A percentile compares a stretch with the other conserved stretches of the same genome.
phyloP scores from a whole-genome alignment of 2,113 vertebrate genomes.

The Vulpes lagopus region DNA sequence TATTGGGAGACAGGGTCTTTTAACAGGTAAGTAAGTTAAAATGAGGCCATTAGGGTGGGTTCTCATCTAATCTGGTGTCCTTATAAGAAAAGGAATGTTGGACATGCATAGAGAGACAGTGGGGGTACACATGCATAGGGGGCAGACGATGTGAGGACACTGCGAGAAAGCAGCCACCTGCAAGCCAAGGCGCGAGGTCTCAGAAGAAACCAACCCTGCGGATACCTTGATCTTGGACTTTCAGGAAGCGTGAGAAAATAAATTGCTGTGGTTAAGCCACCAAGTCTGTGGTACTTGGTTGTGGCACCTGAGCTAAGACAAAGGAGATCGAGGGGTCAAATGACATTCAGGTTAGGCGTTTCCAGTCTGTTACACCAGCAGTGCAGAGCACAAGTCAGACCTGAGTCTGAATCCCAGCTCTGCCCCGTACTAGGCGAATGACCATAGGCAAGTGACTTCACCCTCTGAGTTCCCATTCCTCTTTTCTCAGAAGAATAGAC shows the following conservation, averaged over 20 bases:
- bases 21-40: background rate
- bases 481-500: background rate
- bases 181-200: background rate
- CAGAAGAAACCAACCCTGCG: background rate
- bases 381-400: background rate
- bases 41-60: background rate
- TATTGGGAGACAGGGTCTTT: background rate
- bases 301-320: background rate
- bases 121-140: background rate
- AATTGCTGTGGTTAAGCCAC: background rate
- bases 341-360: background rate
- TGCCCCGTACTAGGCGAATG: background rate
- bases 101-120: background rate
- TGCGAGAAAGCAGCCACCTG: background rate
- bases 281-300: background rate
- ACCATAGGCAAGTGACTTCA: background rate
- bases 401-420: background rate
- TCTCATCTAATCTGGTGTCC: background rate
- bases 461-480: background rate
- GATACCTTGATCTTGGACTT: background rate
- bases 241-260: background rate
- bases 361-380: background rate
- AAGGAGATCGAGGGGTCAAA: background rate
- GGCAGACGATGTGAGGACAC: background rate
- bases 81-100: background rate